Percentiles rank a stretch among this genome's conserved stretches.
Evolutionary conservation across 1,140 invertebrate genomes (phyloP).

Genomic region (Bombus confusus): DNA sequence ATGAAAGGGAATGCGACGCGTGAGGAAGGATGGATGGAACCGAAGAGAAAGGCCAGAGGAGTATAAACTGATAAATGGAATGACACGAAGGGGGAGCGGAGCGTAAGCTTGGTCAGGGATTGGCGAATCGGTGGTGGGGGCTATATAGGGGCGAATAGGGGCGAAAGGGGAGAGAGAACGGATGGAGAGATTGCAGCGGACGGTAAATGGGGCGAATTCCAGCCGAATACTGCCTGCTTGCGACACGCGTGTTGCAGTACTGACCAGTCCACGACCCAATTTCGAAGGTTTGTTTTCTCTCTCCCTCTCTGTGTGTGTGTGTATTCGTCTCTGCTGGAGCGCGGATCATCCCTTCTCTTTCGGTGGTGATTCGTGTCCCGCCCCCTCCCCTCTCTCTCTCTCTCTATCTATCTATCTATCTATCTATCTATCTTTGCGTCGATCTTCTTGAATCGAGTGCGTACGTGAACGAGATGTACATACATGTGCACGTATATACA

Average conservation of each 20-base stretch:
- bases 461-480: not conserved
- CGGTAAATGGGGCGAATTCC: conserved; percentile 67
- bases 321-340: not conserved
- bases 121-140: not conserved
- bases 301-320: not conserved
- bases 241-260: conserved; percentile 59
- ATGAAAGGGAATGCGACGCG: conserved; percentile 10
- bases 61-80: conserved; percentile 18
- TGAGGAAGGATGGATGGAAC: not conserved
- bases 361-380: not conserved
- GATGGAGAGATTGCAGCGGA: conserved; percentile 55
- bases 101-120: conserved; percentile 3
- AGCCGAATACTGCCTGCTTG: conserved; percentile 56
- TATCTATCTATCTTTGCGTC: not conserved
- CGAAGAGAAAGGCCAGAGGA: conserved; percentile 30
- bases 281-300: conserved; percentile 42
- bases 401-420: not conserved
- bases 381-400: not conserved
- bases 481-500: too few relatives aligned
- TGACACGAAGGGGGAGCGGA: not conserved
- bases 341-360: not conserved
- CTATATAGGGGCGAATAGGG: not conserved
- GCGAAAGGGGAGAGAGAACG: conserved; percentile 23
- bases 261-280: conserved; percentile 66
- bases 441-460: conserved; percentile 42